These are phyloP conservation scores for Poeciliopsis turneri DNA, from an alignment of 2,797 vertebrate species.

Conservation along the genomic window DNA sequence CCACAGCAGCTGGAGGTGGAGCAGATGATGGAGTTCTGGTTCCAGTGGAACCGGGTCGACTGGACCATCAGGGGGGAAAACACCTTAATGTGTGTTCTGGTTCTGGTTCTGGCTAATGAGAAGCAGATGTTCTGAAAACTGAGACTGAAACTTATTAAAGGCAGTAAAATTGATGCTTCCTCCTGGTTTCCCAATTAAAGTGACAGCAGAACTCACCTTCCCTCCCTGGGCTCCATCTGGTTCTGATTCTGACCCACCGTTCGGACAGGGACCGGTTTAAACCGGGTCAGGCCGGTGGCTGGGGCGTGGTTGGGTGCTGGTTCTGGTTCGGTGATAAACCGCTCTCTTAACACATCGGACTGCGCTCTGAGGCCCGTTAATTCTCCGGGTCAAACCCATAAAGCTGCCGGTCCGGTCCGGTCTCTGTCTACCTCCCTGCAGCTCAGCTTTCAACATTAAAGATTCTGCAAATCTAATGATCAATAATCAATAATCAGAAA, in stretches of 20 bases:
- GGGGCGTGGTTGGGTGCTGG: constrained; percentile 47
- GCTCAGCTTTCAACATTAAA: background rate
- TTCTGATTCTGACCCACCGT: constrained; percentile 85
- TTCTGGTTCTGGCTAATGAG: constrained; percentile 82
- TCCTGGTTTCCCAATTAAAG: constrained; percentile 96
- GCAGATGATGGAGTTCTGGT: no score
- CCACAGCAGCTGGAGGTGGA: no score
- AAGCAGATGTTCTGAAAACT: constrained; percentile 87
- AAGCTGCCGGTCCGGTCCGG: constrained; percentile 47
- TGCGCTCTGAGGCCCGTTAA: constrained; percentile 52
- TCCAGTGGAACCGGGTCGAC: no score
- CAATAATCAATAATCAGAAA: no score
- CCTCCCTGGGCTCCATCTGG: constrained; percentile 86
- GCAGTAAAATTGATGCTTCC: constrained; percentile 98
- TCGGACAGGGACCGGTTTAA: constrained; percentile 67
- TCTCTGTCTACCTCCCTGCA: constrained; percentile 38
- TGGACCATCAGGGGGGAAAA: no score
- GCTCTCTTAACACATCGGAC: constrained; percentile 65
- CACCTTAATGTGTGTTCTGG: constrained; percentile 2
- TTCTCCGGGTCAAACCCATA: constrained; percentile 63
- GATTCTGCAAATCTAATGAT: no score
- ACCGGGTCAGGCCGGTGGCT: constrained; percentile 43
- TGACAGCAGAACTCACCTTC: constrained; percentile 74
- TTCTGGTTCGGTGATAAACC: constrained; percentile 59
- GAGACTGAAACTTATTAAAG: constrained; percentile 93